phyloP scores from a whole-genome alignment of 2,797 vertebrate genomes.

The Columba guinea region DNA sequence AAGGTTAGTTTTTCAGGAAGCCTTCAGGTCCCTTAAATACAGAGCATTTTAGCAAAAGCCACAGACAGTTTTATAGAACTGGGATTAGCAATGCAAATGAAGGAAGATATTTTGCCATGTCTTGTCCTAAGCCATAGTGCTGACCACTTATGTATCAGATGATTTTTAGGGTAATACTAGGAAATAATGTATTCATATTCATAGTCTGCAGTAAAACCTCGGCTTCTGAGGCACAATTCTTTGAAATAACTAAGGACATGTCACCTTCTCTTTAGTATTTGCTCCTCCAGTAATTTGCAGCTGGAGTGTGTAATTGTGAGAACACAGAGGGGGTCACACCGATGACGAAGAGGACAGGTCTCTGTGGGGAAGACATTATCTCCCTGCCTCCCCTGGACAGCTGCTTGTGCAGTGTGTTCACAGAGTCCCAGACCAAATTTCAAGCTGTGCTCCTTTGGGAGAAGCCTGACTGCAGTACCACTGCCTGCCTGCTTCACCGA shows the following conservation, averaged over 20 bases:
- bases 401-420: background rate
- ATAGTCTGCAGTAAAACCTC: background rate
- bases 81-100: background rate
- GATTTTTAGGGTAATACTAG: background rate
- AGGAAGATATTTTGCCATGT: background rate
- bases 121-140: background rate
- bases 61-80: background rate
- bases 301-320: background rate
- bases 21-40: background rate
- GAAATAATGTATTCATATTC: background rate
- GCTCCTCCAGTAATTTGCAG: background rate
- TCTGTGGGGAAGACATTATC: background rate
- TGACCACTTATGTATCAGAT: background rate
- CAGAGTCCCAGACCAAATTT: constrained; percentile 12
- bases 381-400: fast-evolving
- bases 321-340: background rate
- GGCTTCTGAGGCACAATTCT: background rate
- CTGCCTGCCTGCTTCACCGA: background rate
- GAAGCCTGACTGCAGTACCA: background rate
- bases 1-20: background rate
- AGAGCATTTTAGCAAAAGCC: background rate
- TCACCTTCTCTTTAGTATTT: background rate
- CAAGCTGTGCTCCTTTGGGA: background rate
- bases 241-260: background rate
- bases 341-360: background rate